Base-by-base conservation (phyloP, 2,113 vertebrate species). In the human region DNA sequence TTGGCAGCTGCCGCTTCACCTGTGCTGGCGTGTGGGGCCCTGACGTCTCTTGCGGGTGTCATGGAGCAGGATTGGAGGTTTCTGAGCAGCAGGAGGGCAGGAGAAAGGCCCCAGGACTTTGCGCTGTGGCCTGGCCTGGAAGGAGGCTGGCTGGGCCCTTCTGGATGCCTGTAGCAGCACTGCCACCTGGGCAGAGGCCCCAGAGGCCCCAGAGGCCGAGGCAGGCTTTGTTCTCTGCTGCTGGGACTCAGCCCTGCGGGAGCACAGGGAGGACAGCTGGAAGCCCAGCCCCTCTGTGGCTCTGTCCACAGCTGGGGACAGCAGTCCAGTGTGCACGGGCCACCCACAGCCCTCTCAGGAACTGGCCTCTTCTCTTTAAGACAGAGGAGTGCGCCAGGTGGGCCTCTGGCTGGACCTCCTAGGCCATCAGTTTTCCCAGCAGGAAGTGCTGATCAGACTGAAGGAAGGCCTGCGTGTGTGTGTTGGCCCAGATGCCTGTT, bases 401-500 rank as follows among this genome's bases (percentile, higher is more conserved):
- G 32, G 11, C 35, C 27, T n/a, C 0, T 45, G 83, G 13, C 32
- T 10, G 2, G 6, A 32, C 32, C 73, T 48, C 8, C 4, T 0
- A 22, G 68, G 2, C 32, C 20, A 3, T 25, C 0, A 0, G 5
- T 55, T 68, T 68, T 11, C 52, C 83, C 40, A 4, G 1, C 35
- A 52, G 1, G 61, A 18, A 25, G 10, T 30, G 61, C 48, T 35
- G 7, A 0, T 35, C 38, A 25, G 35, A 13, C 55, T 1, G 11
- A 3, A 76, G 3, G 30, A 8, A 27, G 25, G 43, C 57, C 57
- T 61, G 2, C 6, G 1, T 6, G 0, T n/a, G 20, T n/a, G 12
- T 48, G 16, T 10, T 2, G 20, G 32, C 32, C n/a, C 35, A 30
- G 38, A 10, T 13, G 35, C 40, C 66, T 0, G 0, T 43, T 3